Evolutionary conservation across 2,888 invertebrate species (phyloP), one percentile per base, ranked within the genome.

Genomic region (Amphipoea oculea): DNA sequence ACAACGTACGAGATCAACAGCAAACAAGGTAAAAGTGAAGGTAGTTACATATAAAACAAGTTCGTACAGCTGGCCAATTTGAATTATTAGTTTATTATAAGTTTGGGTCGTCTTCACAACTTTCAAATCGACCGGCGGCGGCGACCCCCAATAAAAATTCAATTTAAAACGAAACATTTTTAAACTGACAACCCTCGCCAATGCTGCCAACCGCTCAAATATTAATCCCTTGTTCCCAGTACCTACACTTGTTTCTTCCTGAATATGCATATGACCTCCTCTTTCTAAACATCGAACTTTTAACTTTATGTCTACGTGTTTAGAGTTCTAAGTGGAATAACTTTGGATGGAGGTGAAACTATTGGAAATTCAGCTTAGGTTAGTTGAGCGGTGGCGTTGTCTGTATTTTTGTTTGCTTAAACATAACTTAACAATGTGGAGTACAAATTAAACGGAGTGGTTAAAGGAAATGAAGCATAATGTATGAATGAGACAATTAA

Each of bases 151-250:
- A 65, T 51, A 66, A 60, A 60, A 73, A 71, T 63, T 60, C n/a
- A 23, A 68, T 82, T 80, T 65, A 76, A 45, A 76, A 65, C 40
- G 45, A 11, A 76, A 76, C 29, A 74, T 79, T 78, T 85, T 85
- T 66, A 62, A 80, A 78, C 48, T 79, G 78, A 69, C 81, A 85
- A 79, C 81, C 69, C 73, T 76, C 62, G 62, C 76, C 85, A 75
- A 63, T 73, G 70, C 75, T 85, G 68, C 88, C 86, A 88, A 78
- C 79, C 48, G 67, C 40, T 85, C 48, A 83, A 89, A 85, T 83
- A 88, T 89, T 87, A 72, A 88, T 73, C 11, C 81, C 68, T 72
- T 72, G 76, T 80, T 87, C 63, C 81, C 74, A 63, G 69, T 12
- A 57, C 11, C 23, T 81, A 76, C 36, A 45, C 70, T 73, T 29